Evolutionary conservation across 2,113 vertebrate genomes (phyloP).

Genomic region (Barbus barbus): DNA sequence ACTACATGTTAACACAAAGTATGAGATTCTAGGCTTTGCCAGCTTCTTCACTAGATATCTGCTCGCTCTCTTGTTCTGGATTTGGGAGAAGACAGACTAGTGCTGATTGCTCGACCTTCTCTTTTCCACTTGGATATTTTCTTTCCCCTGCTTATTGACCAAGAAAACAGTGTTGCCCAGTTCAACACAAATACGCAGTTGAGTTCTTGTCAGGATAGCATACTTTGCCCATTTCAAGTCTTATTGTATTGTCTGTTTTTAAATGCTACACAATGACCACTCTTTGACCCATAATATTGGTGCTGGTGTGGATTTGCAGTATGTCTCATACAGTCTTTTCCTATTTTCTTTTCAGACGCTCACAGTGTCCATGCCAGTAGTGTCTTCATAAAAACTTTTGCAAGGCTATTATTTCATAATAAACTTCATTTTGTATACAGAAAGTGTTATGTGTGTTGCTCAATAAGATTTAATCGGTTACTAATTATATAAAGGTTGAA

Average conservation of each 20-base stretch:
- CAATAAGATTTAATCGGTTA: not conserved
- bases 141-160: slow-evolving; percentile 75
- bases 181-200: slow-evolving; percentile 82
- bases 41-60: slow-evolving; percentile 52
- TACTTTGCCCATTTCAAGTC: not conserved
- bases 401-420: slow-evolving; percentile 45
- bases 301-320: not conserved
- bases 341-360: slow-evolving; percentile 64
- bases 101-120: slow-evolving; percentile 75
- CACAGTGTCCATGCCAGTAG: slow-evolving; percentile 72
- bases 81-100: slow-evolving; percentile 81
- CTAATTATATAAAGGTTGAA: not conserved
- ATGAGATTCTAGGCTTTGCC: not conserved
- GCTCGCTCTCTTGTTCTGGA: slow-evolving; percentile 79
- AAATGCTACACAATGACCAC: not conserved
- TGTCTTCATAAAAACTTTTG: slow-evolving; percentile 57
- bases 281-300: not conserved
- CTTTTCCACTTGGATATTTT: slow-evolving; percentile 80
- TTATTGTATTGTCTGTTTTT: not conserved
- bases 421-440: slow-evolving; percentile 45
- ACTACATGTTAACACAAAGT: not conserved
- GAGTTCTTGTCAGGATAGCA: not conserved
- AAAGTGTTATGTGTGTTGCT: not conserved
- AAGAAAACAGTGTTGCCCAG: slow-evolving; percentile 78
- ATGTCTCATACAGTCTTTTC: slow-evolving; percentile 2